Evolutionary conservation across 2,888 invertebrate species (phyloP).

Genomic region (Heteromyza rotundicornis): DNA sequence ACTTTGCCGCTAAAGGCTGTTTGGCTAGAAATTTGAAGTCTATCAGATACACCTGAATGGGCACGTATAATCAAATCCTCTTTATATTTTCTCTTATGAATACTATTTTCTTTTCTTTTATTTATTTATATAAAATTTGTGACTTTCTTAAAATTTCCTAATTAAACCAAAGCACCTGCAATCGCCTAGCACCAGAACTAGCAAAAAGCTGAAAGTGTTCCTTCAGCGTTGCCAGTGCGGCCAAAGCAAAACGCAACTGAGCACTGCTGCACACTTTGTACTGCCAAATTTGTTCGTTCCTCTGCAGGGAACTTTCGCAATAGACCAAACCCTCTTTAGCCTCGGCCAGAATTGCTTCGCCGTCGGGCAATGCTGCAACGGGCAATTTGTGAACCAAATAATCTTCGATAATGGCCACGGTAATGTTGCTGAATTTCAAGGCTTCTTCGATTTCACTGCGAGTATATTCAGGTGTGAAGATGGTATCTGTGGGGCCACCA

Average conservation of each 20-base stretch:
- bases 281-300: background rate
- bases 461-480: too few species aligned
- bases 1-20: background rate
- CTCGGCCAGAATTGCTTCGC: background rate
- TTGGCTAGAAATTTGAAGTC: background rate
- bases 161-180: too few species aligned
- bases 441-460: background rate
- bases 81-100: background rate
- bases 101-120: background rate
- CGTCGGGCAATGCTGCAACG: background rate
- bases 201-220: too few species aligned
- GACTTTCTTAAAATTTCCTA: background rate
- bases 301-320: background rate
- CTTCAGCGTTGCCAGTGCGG: background rate
- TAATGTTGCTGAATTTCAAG: background rate
- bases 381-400: too few species aligned
- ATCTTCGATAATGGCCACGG: background rate
- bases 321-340: background rate
- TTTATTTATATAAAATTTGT: background rate
- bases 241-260: background rate
- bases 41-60: too few species aligned
- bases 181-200: too few species aligned
- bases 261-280: conserved; percentile 5
- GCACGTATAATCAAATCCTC: too few species aligned
- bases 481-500: too few species aligned